A percentile compares a stretch with the other conserved stretches of the same genome.
phyloP scores from a whole-genome alignment of 2,113 vertebrate genomes.

The Mobula birostris region DNA sequence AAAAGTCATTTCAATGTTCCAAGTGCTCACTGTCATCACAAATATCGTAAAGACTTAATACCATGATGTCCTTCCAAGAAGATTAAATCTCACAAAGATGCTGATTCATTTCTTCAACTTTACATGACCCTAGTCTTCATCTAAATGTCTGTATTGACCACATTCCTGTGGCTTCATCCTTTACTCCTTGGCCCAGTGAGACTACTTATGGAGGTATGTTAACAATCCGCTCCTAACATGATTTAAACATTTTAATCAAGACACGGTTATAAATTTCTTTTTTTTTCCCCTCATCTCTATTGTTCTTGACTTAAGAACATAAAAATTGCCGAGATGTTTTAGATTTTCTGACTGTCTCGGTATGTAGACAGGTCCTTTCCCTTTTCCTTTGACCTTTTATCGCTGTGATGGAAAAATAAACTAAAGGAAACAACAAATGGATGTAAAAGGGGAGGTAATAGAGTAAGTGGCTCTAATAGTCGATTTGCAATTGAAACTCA shows the following conservation, averaged over 20 bases:
- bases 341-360: slow-evolving; percentile 33
- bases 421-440: background rate
- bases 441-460: background rate
- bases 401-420: background rate
- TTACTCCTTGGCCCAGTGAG: background rate
- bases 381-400: slow-evolving; percentile 15
- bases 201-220: slow-evolving; percentile 27
- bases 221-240: background rate
- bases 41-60: background rate
- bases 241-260: background rate
- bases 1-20: background rate
- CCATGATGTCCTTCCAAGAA: background rate
- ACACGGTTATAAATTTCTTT: background rate
- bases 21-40: background rate
- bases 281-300: background rate
- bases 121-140: background rate
- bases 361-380: slow-evolving; percentile 12
- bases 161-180: slow-evolving; percentile 32
- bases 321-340: slow-evolving; percentile 21
- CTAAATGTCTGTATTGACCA: background rate
- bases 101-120: slow-evolving; percentile 26
- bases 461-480: background rate
- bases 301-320: slow-evolving; percentile 13
- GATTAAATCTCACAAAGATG: slow-evolving; percentile 18
- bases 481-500: background rate